Conservation (phyloP, 2,888 invertebrate species). For the Watsonalla binaria region DNA sequence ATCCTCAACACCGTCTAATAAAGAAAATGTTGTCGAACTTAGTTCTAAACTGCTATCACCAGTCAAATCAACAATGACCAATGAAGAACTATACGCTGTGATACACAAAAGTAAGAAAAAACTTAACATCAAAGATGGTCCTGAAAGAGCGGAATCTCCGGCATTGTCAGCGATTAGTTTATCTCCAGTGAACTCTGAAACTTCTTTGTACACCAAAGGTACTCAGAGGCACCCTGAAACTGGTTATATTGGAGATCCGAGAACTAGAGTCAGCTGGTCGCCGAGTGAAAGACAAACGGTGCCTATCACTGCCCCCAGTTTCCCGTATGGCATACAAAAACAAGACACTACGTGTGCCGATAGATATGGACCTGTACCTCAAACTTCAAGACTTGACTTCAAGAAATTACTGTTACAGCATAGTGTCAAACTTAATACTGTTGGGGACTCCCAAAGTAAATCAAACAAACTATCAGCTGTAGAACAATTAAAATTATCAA, state of each 20-base stretch:
- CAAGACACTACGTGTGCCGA: conserved; percentile 79
- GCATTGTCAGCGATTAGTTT: conserved; percentile 65
- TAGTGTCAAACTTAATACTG: conserved; percentile 80
- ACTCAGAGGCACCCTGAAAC: conserved; percentile 77
- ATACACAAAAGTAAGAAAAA: conserved; percentile 88
- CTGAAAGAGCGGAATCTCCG: conserved; percentile 71
- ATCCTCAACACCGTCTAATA: conserved; percentile 83
- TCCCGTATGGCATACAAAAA: conserved; percentile 41
- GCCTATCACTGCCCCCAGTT: conserved; percentile 32
- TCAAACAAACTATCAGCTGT: conserved; percentile 85
- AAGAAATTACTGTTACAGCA: conserved; percentile 89
- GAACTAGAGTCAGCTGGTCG: conserved; percentile 82
- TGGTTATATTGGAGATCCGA: conserved; percentile 78
- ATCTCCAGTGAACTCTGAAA: conserved; percentile 74
- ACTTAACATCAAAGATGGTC: conserved; percentile 81
- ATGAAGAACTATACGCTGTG: conserved; percentile 86
- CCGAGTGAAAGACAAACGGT: conserved; percentile 67
- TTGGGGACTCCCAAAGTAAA: conserved; percentile 74
- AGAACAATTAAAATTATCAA: conserved; percentile 85
- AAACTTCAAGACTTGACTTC: conserved; percentile 90
- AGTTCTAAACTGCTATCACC: conserved; percentile 79
- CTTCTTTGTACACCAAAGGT: conserved; percentile 59
- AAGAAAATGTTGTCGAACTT: conserved; percentile 71
- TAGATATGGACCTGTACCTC: conserved; percentile 80
- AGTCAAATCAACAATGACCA: conserved; percentile 86